Conservation (phyloP, 92 coral and sea anemone genomes). For the Actinernus sp. region DNA sequence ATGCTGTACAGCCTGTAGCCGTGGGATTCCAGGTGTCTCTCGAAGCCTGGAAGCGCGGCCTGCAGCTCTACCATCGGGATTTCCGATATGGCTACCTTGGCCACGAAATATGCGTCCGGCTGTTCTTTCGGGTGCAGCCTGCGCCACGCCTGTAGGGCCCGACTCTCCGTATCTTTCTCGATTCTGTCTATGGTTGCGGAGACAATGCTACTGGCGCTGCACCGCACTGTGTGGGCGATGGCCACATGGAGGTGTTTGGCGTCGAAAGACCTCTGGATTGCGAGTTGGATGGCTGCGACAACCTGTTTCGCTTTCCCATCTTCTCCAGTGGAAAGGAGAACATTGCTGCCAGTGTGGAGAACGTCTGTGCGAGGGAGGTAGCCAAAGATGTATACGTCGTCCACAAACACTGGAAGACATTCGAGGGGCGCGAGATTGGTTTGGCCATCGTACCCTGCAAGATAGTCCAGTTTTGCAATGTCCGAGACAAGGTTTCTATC, state of each 20-base stretch:
- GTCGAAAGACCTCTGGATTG: not conserved
- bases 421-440: not conserved
- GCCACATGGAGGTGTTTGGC: too few species aligned
- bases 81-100: not conserved
- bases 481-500: not conserved
- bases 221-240: too few species aligned
- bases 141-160: not conserved
- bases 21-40: slow-evolving; percentile 1
- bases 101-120: not conserved
- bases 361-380: too few species aligned
- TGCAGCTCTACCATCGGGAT: not conserved
- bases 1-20: not conserved
- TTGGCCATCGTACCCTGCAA: not conserved
- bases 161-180: not conserved
- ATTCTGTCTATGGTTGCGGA: not conserved
- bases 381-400: too few species aligned
- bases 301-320: not conserved
- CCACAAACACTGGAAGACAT: not conserved
- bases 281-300: not conserved
- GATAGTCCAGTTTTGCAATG: not conserved
- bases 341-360: not conserved
- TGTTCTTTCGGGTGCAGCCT: too few species aligned
- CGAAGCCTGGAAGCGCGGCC: not conserved
- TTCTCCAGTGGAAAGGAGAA: not conserved
- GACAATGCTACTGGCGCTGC: not conserved